Evolutionary conservation across 2,797 vertebrate species (phyloP).

Genomic region (Nyctibius grandis): DNA sequence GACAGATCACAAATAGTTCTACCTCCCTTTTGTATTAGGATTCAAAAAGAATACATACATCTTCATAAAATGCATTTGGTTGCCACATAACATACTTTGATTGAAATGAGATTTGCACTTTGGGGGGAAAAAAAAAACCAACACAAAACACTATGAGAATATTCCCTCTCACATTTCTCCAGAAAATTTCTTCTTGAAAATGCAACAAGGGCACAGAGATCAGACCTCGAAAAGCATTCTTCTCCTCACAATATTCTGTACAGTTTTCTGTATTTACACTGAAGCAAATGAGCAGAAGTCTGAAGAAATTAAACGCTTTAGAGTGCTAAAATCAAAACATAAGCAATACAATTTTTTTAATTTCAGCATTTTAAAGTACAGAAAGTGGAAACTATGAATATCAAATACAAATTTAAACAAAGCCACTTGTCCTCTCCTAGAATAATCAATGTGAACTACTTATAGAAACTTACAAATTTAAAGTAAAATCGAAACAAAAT

Average conservation of each 20-base stretch:
- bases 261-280: constrained; percentile 41
- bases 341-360: constrained; percentile 80
- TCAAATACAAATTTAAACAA: constrained; percentile 81
- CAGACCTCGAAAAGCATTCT: neutral
- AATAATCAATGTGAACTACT: constrained; percentile 76
- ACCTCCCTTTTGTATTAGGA: neutral
- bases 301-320: constrained; percentile 71
- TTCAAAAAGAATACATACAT: neutral
- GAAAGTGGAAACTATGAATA: constrained; percentile 78
- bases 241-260: neutral
- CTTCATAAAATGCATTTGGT: neutral
- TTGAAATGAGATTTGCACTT: neutral
- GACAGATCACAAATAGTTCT: neutral
- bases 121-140: neutral
- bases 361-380: constrained; percentile 81
- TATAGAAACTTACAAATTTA: constrained; percentile 80
- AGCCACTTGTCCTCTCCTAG: constrained; percentile 75
- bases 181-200: neutral
- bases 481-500: constrained; percentile 77
- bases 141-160: neutral
- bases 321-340: constrained; percentile 77
- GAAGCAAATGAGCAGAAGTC: constrained; percentile 39
- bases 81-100: neutral
- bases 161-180: neutral
- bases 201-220: neutral